Conservation (phyloP, 2,888 invertebrate species). For the Cetonia aurata region DNA sequence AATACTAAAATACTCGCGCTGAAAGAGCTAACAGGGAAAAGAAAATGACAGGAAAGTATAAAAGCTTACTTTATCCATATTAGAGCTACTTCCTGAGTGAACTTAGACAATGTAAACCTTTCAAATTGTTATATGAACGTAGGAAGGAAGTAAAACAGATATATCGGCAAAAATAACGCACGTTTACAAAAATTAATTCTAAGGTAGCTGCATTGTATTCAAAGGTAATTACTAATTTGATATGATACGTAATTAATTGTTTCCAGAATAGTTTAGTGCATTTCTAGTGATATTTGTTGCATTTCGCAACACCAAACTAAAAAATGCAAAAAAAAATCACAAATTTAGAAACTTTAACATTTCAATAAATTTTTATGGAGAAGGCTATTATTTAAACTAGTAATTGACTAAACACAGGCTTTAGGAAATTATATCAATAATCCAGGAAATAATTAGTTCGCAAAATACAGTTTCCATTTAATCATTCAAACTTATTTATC, state of each 20-base stretch:
- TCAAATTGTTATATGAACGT: neutral
- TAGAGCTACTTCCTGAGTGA: conserved; percentile 4
- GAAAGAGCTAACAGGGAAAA: conserved; percentile 22
- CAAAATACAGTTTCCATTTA: conserved; percentile 25
- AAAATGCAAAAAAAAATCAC: too few species aligned
- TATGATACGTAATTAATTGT: too few species aligned
- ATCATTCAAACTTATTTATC: neutral
- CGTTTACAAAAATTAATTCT: neutral
- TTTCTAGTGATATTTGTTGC: too few species aligned
- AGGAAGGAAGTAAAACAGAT: conserved; percentile 3
- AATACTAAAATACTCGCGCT: conserved; percentile 17
- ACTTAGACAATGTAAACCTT: neutral
- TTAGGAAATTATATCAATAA: neutral
- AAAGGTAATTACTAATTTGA: neutral
- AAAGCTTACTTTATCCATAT: conserved; percentile 1
- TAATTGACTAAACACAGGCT: conserved; percentile 1
- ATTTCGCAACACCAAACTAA: too few species aligned
- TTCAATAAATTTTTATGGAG: too few species aligned
- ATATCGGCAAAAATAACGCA: neutral
- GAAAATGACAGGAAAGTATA: neutral
- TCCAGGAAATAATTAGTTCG: conserved; percentile 18
- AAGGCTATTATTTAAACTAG: neutral
- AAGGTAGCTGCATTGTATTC: neutral
- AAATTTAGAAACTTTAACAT: too few species aligned
- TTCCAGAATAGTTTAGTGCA: too few species aligned